phyloP scores from a whole-genome alignment of 1,140 invertebrate species.

The Pogonus chalceus region DNA sequence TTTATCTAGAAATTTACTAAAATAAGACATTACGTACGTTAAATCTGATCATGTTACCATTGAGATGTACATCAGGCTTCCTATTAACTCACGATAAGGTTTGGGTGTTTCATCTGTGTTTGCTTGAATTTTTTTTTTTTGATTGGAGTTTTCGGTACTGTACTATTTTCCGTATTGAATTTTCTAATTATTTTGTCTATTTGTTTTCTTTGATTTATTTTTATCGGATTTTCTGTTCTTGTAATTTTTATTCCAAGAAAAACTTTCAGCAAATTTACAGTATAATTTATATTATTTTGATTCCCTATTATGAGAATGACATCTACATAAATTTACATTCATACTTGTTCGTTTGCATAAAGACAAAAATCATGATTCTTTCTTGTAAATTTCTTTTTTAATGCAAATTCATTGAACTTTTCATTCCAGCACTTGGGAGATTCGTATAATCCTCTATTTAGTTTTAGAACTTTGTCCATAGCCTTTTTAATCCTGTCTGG shows the following conservation, averaged over 20 bases:
- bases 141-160: too few relatives aligned
- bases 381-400: slow-evolving; percentile 12
- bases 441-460: slow-evolving; percentile 30
- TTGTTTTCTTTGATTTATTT: neutral
- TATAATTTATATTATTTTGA: slow-evolving; percentile 11
- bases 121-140: too few relatives aligned
- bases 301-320: slow-evolving; percentile 16
- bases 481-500: neutral
- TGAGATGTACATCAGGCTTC: neutral
- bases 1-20: neutral
- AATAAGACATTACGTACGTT: neutral
- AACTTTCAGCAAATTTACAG: slow-evolving; percentile 13
- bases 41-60: neutral
- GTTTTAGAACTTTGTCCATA: slow-evolving; percentile 13
- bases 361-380: slow-evolving; percentile 15
- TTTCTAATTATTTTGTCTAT: neutral
- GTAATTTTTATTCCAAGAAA: slow-evolving; percentile 15
- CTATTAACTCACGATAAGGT: slow-evolving; percentile 1
- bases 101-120: neutral
- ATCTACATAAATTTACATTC: slow-evolving; percentile 17
- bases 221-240: too few relatives aligned
- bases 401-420: slow-evolving; percentile 15
- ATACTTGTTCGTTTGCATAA: slow-evolving; percentile 11
- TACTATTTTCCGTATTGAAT: too few relatives aligned
- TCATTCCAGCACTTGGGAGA: slow-evolving; percentile 28